Evolutionary conservation across 2,797 vertebrate species (phyloP).

Genomic region (Oreochromis mossambicus): DNA sequence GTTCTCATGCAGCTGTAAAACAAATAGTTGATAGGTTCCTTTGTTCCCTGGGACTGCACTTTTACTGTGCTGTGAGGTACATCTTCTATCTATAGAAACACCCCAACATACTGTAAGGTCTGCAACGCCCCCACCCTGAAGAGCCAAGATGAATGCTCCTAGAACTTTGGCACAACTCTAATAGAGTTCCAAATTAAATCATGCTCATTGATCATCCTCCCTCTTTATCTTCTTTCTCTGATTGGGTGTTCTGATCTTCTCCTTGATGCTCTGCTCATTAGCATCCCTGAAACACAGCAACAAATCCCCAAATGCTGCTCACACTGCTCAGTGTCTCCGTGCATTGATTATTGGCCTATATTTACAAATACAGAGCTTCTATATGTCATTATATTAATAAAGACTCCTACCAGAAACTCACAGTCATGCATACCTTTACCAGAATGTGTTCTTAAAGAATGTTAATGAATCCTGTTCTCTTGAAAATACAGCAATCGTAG

Average conservation of each 20-base stretch:
- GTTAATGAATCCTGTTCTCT: not conserved
- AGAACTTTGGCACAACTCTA: constrained; percentile 1
- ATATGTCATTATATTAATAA: not conserved
- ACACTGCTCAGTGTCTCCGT: not conserved
- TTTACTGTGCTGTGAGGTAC: not conserved
- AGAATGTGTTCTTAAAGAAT: not conserved
- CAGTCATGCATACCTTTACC: not conserved
- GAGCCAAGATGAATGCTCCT: constrained; percentile 1
- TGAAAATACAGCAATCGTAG: not conserved
- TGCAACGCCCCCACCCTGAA: not conserved
- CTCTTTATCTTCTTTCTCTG: constrained; percentile 10
- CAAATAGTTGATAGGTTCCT: not conserved
- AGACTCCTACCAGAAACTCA: not conserved
- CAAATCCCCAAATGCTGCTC: not conserved
- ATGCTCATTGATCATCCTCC: constrained; percentile 30
- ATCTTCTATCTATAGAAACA: not conserved
- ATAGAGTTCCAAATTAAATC: constrained; percentile 20
- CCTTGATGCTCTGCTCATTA: constrained; percentile 41
- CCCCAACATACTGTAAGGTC: not conserved
- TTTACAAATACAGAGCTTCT: not conserved
- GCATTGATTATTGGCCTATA: constrained; percentile 12
- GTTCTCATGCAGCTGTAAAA: constrained; percentile 1
- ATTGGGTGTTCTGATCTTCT: constrained; percentile 16
- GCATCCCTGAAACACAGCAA: constrained; percentile 20
- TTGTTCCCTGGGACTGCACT: not conserved